Base-by-base conservation (phyloP, 1,140 invertebrate species). In the Patella vulgata region DNA sequence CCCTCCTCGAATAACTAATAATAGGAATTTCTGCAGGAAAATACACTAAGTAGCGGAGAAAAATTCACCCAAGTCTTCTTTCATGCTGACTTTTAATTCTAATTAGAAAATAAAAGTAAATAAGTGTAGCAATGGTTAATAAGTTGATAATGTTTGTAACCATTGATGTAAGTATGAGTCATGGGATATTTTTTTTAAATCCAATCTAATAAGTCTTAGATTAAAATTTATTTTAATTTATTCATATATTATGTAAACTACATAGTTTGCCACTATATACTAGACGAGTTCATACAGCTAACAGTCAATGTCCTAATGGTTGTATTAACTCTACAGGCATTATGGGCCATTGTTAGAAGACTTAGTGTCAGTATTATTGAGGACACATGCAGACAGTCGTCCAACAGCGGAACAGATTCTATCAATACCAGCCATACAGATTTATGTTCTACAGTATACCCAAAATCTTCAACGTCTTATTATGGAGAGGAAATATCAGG, bases 321-420 rank as follows among this genome's bases (percentile, higher is more conserved):
- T 30, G 33, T 21, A 19, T 31, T 14, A 51, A 21, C 59, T 33
- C 28, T 39, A 6, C 40, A 84, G 82, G 9, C 87, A 88, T 52
- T 91, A 90, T 77, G 90, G 90, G 3, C 84, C 87, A 21, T 85
- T 86, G 14, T 78, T 92, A 44, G 85, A 86, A 47, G 85, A 83
- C 40, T 59, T 86, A 3, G 71, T 84, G 27, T 43, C 72, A 4
- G 71, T 80, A 31, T 69, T 86, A 43, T 64, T 86, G 11, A 69
- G 78, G 39, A 71, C 74, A 27, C 63, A 82, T 27, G 79, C 85
- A 25, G 68, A 76, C 17, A 39, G 83, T 85, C 30, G 86, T 81
- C 66, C 86, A 74, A 74, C 85, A 86, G 75, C 90, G 83, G 11
- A 73, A 42, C 71, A 87, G 43, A 84, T 90, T 40, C 82, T 89